These are phyloP conservation scores for Marmota monax DNA, from an alignment of 2,113 vertebrate genomes.

Conservation along the genomic window DNA sequence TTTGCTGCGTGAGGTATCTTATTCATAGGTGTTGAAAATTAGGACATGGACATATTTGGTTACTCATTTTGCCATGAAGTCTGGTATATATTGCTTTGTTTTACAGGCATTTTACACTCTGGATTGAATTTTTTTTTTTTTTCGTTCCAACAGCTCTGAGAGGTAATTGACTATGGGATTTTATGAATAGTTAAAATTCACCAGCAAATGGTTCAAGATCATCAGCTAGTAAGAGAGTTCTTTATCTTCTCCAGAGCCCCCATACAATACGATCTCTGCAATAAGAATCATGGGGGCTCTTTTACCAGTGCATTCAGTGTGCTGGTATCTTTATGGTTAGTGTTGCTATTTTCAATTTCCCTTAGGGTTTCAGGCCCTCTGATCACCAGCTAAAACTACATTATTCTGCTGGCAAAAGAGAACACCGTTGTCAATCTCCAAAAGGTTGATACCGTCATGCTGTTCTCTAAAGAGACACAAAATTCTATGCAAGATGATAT, in stretches of 20 bases:
- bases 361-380: neutral
- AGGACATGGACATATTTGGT: too few relatives aligned
- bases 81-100: neutral
- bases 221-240: neutral
- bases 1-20: neutral
- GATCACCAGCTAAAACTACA: neutral
- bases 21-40: neutral
- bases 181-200: neutral
- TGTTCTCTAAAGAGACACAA: neutral
- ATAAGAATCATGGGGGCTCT: neutral
- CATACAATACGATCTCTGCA: neutral
- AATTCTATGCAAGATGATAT: neutral
- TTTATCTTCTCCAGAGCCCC: neutral
- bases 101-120: neutral
- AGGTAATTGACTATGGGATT: neutral
- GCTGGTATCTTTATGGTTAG: neutral
- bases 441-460: neutral
- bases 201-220: neutral
- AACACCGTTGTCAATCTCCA: neutral
- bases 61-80: neutral
- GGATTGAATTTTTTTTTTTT: neutral
- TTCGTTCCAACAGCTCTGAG: neutral
- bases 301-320: neutral
- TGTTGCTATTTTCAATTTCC: neutral
- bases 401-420: rapidly evolving